phyloP scores from a whole-genome alignment of 2,888 invertebrate species.

The Lymantria monacha region DNA sequence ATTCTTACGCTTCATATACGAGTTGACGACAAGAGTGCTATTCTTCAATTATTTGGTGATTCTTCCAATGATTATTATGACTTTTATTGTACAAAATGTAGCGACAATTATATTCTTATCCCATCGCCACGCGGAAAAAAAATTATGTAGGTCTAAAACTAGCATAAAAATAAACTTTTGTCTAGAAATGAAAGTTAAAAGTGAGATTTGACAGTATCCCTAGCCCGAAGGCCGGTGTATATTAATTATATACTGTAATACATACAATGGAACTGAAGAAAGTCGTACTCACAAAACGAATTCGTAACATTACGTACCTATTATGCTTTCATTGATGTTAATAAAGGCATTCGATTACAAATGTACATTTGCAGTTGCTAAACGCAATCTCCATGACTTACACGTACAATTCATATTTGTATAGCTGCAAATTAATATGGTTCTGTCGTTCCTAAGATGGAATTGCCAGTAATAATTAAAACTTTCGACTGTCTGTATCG shows the following conservation, averaged over 20 bases:
- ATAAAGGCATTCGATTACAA: conserved; percentile 40
- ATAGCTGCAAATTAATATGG: conserved; percentile 8
- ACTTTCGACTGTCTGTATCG: conserved; percentile 50
- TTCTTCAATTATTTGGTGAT: too few relatives aligned
- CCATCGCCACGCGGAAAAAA: too few relatives aligned
- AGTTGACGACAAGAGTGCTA: too few relatives aligned
- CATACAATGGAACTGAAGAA: conserved; percentile 60
- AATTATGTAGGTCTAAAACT: too few relatives aligned
- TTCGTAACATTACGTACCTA: conserved; percentile 60
- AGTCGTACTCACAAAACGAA: conserved; percentile 58
- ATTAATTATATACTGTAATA: conserved; percentile 56
- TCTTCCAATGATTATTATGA: too few relatives aligned
- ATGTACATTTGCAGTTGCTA: conserved; percentile 10
- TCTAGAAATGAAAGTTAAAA: conserved; percentile 7
- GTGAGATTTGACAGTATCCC: conserved; percentile 12
- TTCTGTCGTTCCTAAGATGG: conserved; percentile 24
- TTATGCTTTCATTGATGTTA: conserved; percentile 33
- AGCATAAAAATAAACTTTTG: not conserved
- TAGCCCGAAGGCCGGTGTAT: conserved; percentile 32
- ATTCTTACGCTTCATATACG: too few relatives aligned
- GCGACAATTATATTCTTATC: too few relatives aligned
- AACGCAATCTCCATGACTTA: not conserved
- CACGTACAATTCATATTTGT: not conserved
- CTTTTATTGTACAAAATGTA: too few relatives aligned
- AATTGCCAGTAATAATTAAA: conserved; percentile 61